Base-by-base conservation (phyloP, 2,113 vertebrate genomes). In the Scatophagus argus region DNA sequence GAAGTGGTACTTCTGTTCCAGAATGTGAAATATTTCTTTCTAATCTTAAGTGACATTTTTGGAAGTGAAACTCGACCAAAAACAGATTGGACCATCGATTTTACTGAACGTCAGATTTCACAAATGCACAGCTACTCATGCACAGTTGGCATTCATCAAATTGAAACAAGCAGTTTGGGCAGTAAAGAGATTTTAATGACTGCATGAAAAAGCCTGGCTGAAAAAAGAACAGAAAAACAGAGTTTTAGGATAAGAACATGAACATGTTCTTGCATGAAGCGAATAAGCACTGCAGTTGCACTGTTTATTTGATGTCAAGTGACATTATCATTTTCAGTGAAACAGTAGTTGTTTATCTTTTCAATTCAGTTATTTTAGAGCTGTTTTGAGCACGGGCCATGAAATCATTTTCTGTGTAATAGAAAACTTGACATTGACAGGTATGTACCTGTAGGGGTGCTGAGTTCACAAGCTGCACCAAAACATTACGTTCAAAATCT, bases 401-500 rank as follows among this genome's bases (percentile, higher is more conserved):
- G 52, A 66, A 84, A 81, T 43, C 58, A 25, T 31, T 61, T 29
- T 73, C 27, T 43, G 52, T 71, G 38, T 27, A 36, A 44, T 17
- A 29, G 59, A 65, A 58, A 68, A 29, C 49, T 78, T 55, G 59
- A 82, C 81, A 59, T 56, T 85, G 77, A 82, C 79, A 87, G 79
- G 82, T 75, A 17, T 77, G 71, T 63, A 77, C 64, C 82, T 86
- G 74, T 54, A 66, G 70, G 80, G 68, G 41, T 59, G 60, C 60
- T 62, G 44, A 77, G 72, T 71, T 77, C 73, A 79, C 70, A 85
- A 62, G 76, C 70, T 69, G 78, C 68, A 82, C 49, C 64, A 49
- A 61, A 80, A 84, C 69, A 86, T 84, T 70, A 74, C 62, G 74
- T 81, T 83, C 61, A 69, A 29, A 85, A 58, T 75, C 58, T 73